These are phyloP conservation scores for Thereva nobilitata DNA, from an alignment of 2,888 invertebrate species.

Conservation along the genomic window DNA sequence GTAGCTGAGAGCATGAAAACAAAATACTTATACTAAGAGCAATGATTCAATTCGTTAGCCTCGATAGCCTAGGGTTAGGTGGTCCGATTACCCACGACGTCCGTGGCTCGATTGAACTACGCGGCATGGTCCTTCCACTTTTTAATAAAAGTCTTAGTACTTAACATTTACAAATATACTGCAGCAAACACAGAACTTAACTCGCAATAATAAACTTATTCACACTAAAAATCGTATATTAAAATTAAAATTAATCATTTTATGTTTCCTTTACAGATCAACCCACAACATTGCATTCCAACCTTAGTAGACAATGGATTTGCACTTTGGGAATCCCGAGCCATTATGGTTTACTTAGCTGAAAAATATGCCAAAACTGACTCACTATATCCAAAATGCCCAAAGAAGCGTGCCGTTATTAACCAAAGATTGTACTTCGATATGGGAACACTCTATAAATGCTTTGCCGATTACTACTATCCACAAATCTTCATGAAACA, in stretches of 20 bases:
- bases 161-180: no score
- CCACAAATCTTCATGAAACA: slow-evolving; percentile 66
- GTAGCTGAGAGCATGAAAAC: no score
- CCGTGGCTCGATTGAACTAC: no score
- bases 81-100: no score
- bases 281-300: slow-evolving; percentile 84
- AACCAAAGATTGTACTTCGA: slow-evolving; percentile 83
- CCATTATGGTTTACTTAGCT: slow-evolving; percentile 78
- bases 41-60: no score
- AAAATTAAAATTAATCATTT: neutral
- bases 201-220: no score
- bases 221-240: no score
- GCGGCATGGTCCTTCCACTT: no score
- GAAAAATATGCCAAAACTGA: slow-evolving; percentile 81
- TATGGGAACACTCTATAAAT: slow-evolving; percentile 72
- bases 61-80: no score
- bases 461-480: slow-evolving; percentile 72
- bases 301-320: slow-evolving; percentile 83
- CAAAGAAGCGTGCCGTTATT: slow-evolving; percentile 74
- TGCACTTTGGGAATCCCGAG: slow-evolving; percentile 81
- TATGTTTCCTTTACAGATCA: slow-evolving; percentile 62
- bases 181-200: no score
- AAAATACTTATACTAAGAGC: no score
- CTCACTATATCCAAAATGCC: slow-evolving; percentile 74
- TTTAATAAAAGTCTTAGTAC: no score